Conservation (phyloP, 30 jellyfish, hydroid and myxozoan genomes). For the Hydractinia echinata region DNA sequence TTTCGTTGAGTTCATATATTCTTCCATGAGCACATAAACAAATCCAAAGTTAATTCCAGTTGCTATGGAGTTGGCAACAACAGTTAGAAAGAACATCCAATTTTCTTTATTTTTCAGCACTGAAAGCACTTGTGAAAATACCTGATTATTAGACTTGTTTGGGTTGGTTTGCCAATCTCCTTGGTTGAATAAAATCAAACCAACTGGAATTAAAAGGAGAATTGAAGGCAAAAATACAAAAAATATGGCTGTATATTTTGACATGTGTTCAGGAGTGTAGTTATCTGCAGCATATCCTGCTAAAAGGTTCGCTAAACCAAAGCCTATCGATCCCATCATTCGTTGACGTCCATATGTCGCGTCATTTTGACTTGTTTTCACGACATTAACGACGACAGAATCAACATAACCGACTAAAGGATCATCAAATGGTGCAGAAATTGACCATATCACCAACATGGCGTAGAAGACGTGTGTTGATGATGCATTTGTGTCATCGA, state of each 20-base stretch:
- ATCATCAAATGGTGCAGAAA: not conserved
- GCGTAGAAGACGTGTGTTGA: not conserved
- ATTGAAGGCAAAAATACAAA: not conserved
- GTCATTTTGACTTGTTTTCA: not conserved
- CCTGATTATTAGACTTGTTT: not conserved
- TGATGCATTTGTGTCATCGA: no score
- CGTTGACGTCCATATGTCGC: slow-evolving; percentile 59
- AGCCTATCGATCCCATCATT: slow-evolving; percentile 76
- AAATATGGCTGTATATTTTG: not conserved
- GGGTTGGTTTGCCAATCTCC: not conserved
- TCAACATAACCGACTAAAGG: slow-evolving; percentile 2
- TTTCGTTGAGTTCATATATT: slow-evolving; percentile 29
- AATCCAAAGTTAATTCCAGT: slow-evolving; percentile 59
- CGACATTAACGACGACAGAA: slow-evolving; percentile 9
- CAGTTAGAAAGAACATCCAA: slow-evolving; percentile 45
- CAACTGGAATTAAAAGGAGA: not conserved
- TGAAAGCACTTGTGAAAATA: not conserved
- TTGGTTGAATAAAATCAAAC: not conserved
- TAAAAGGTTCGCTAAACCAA: slow-evolving; percentile 54
- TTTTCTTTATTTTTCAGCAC: slow-evolving; percentile 39
- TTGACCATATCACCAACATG: not conserved
- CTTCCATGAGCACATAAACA: slow-evolving; percentile 47
- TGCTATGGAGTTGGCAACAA: slow-evolving; percentile 46
- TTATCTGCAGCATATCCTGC: slow-evolving; percentile 53
- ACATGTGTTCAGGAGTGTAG: not conserved